These are phyloP conservation scores for Pogonophryne albipinna DNA, from an alignment of 2,797 vertebrate species.

Conservation along the genomic window DNA sequence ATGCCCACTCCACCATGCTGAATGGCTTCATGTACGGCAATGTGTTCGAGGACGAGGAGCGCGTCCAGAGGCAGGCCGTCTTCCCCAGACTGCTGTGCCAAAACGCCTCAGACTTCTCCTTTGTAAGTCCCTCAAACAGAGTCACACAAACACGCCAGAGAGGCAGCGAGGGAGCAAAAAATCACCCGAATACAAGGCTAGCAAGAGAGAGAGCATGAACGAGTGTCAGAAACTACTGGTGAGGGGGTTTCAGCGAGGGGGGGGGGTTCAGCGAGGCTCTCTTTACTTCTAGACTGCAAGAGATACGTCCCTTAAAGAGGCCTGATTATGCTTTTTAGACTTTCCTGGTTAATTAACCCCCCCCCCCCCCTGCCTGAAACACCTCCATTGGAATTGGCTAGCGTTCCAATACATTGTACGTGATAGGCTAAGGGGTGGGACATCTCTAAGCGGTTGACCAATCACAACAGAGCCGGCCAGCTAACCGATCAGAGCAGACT, in stretches of 20 bases:
- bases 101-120: constrained; percentile 97
- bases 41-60: constrained; percentile 96
- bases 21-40: constrained; percentile 99
- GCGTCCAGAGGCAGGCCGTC: constrained; percentile 94
- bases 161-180: constrained; percentile 16
- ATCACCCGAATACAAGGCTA: constrained; percentile 18
- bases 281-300: no score
- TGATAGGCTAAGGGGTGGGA: no score
- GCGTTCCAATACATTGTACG: no score
- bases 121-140: constrained; percentile 85
- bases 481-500: no score
- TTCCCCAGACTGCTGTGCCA: constrained; percentile 96
- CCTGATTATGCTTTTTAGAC: no score
- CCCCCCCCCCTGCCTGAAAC: no score
- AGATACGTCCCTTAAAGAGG: no score
- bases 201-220: constrained; percentile 40
- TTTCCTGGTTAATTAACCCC: no score
- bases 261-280: constrained; percentile 42
- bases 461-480: no score
- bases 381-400: no score
- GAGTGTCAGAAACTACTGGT: constrained; percentile 41
- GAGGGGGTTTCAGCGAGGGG: not conserved
- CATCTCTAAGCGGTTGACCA: no score
- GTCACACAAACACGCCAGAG: constrained; percentile 30
- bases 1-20: constrained; percentile 99